Evolutionary conservation across 2,113 vertebrate genomes (phyloP), one percentile per base, ranked within the genome.

Genomic region (Baryphthengus martii): DNA sequence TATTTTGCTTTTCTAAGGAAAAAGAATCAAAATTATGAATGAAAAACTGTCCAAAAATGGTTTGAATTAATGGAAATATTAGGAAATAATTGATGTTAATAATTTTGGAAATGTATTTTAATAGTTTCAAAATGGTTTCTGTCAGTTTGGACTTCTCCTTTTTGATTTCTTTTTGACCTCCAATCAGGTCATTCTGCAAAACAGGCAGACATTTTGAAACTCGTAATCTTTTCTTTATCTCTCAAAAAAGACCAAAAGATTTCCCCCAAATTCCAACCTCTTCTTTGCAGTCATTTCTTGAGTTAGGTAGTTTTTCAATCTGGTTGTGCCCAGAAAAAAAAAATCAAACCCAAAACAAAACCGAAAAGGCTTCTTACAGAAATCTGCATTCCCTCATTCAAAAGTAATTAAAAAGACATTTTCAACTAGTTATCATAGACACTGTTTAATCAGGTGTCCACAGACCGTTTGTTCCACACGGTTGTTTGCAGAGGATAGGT

Each of bases 391-490:
- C 61, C 21, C 58, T 74, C 52, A 31, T 44, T 61, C 44, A 49
- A 68, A 81, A 92, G 70, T 75, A 90, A 91, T 95, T 95, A 74
- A 90, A 76, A 93, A 92, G 42, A 39, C 61, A 47, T 92, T 92
- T 71, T 78, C 84, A 44, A 19, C 35, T 10, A 49, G 65, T 82
- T 81, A 87, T 85, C 83, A 79, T 67, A 91, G 89, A 67, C 73
- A 35, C 19, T 91, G 68, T 94, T 96, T 97, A 90, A 90, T 86
- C 92, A 94, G 88, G 59, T 93, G 93, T 74, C 88, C 79, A 44
- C 59, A 83, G 47, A 45, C 61, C 93, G 85, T 90, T 95, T 95
- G 85, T 31, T 88, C 63, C 82, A 83, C 4, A 6, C 9, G 31
- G 50, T 26, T 95, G 66, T 88, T 94, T 94, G 65, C 42, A 52